Evolutionary conservation across 1,140 invertebrate species (phyloP).

Genomic region (Cherax destructor): DNA sequence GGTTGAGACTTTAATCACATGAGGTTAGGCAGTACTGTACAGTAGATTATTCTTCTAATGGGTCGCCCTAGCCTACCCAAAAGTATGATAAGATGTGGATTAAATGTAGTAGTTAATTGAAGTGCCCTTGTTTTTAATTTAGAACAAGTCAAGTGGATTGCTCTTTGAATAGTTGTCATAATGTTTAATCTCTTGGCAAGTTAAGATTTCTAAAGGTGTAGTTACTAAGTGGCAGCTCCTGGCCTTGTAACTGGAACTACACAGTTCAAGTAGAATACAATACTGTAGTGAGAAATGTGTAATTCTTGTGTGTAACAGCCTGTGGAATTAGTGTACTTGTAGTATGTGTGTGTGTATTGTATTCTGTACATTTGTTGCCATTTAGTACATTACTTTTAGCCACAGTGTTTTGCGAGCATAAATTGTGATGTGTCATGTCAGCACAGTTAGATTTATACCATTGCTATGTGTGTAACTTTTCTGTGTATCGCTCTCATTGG

Average conservation of each 20-base stretch:
- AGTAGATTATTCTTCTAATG: too few relatives aligned
- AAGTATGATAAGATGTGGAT: not conserved
- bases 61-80: too few relatives aligned
- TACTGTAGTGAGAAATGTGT: not conserved
- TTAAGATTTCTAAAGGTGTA: not conserved
- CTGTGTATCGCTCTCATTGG: not conserved
- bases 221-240: not conserved
- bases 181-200: not conserved
- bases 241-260: not conserved
- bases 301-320: not conserved
- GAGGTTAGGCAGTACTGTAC: too few relatives aligned
- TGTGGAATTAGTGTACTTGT: not conserved
- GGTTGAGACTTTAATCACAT: too few relatives aligned
- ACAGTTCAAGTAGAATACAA: not conserved
- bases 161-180: not conserved
- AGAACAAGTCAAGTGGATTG: not conserved
- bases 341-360: not conserved
- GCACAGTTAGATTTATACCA: conserved; percentile 1
- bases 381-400: conserved; percentile 4
- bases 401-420: not conserved
- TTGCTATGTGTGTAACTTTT: not conserved
- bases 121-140: not conserved
- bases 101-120: not conserved
- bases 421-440: not conserved
- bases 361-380: not conserved